Evolutionary conservation across 2,888 invertebrate species (phyloP).

Genomic region (Netelia melanura): DNA sequence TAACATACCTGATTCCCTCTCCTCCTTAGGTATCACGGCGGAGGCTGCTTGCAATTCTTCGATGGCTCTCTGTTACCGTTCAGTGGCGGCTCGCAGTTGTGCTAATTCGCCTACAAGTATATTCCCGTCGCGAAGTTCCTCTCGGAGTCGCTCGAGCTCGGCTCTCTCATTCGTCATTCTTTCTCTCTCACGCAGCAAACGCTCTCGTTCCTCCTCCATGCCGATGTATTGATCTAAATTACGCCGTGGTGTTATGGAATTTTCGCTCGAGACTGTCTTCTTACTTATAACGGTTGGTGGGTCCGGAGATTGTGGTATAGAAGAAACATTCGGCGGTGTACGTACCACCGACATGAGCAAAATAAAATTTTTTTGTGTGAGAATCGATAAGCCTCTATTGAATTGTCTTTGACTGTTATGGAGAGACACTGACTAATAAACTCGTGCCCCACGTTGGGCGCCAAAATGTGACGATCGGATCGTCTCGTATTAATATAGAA

Average conservation of each 20-base stretch:
- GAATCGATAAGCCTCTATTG: background rate
- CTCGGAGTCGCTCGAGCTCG: background rate
- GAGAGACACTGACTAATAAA: background rate
- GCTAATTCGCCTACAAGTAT: background rate
- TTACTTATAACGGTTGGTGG: background rate
- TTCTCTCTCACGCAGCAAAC: background rate
- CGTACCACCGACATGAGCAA: background rate
- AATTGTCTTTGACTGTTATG: background rate
- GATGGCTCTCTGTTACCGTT: background rate
- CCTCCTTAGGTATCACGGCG: background rate
- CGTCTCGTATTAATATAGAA: no score
- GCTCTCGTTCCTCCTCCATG: background rate
- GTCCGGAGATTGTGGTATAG: background rate
- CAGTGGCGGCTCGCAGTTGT: background rate
- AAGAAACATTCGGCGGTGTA: background rate
- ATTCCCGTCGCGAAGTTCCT: background rate
- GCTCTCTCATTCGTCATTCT: background rate
- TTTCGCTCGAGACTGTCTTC: background rate
- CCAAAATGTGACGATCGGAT: background rate
- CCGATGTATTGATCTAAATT: background rate
- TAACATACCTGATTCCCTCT: background rate
- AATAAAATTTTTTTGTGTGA: background rate
- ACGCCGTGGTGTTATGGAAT: background rate
- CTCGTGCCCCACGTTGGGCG: constrained; percentile 1
- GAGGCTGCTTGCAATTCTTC: background rate